Base-by-base conservation (phyloP, 2,888 invertebrate genomes). In the Pandemis cinnamomeana region DNA sequence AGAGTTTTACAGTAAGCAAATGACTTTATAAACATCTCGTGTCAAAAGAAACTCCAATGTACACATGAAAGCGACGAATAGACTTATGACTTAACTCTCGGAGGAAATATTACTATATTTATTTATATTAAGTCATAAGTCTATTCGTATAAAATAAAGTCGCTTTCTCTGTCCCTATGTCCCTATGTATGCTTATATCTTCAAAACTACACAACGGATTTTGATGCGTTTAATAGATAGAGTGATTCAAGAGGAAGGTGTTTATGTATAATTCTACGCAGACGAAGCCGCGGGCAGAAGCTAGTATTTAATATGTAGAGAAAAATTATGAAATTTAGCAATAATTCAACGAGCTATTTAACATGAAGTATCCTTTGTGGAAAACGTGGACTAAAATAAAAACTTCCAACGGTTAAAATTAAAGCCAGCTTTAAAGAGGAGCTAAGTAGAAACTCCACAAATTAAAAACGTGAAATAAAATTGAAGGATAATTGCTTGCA, bases 401-500 rank as follows among this genome's bases (percentile, higher is more conserved):
- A 66, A 27, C n/a, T n/a, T 61, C 13, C 7, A 51, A 62, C 62
- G 27, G 41, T 2, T 36, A 36, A 36, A 36, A n/a, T 42, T 58
- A 11, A 58, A 58, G 64, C 20, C 69, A 8, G 66, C 42, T 70
- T 70, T 27, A 67, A 70, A 66, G 51, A 27, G 44, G 36, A 71
- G 20, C 67, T 51, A 55, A 70, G 61, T 61, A 46, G 13, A 72
- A 70, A 73, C 66, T 73, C 42, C 10, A 61, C 53, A 61, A 71
- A 71, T 74, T 74, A 74, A 74, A 74, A 74, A 46, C 46, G 53
- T 41, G 66, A 67, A 71, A 74, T 74, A 55, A 74, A 74, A 70
- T 70, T 74, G 70, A 46, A 71, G 74, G 53, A 71, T 74, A 67
- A 71, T 71, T 74, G 62, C 71, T 60, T 70, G 71, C 71, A 62